These are phyloP conservation scores for Danio rerio DNA, from an alignment of 2,113 vertebrate genomes.

Conservation along the genomic window DNA sequence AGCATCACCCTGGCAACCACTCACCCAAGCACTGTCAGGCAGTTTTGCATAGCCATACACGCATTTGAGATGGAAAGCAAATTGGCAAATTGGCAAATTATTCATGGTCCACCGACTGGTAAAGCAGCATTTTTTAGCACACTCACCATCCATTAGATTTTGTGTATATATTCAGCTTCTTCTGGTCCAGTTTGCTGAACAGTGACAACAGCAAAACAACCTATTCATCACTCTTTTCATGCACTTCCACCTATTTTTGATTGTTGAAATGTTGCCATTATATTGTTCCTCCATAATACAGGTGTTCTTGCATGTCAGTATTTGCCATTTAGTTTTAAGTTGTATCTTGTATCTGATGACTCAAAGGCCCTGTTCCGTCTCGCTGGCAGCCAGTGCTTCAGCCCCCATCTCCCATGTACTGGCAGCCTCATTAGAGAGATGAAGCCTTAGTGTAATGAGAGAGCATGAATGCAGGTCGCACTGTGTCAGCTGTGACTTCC, in stretches of 20 bases:
- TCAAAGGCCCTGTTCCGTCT: conserved; percentile 16
- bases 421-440: conserved; percentile 41
- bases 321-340: conserved; percentile 21
- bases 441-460: conserved; percentile 31
- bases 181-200: not conserved
- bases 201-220: not conserved
- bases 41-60: not conserved
- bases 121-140: not conserved
- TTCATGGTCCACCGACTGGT: conserved; percentile 1
- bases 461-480: conserved; percentile 40
- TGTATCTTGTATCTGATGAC: conserved; percentile 4
- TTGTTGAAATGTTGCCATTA: not conserved
- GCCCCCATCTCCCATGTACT: conserved; percentile 28
- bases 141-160: not conserved
- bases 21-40: not conserved
- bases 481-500: conserved; percentile 43
- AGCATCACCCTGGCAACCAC: not conserved
- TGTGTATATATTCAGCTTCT: not conserved
- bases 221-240: not conserved
- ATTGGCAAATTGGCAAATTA: not conserved
- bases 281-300: conserved; percentile 20
- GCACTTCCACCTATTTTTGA: not conserved
- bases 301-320: conserved; percentile 29
- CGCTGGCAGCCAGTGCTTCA: conserved; percentile 3
- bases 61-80: not conserved